Evolutionary conservation across 2,113 vertebrate genomes (phyloP).

Genomic region (Paraplagusia blochii): DNA sequence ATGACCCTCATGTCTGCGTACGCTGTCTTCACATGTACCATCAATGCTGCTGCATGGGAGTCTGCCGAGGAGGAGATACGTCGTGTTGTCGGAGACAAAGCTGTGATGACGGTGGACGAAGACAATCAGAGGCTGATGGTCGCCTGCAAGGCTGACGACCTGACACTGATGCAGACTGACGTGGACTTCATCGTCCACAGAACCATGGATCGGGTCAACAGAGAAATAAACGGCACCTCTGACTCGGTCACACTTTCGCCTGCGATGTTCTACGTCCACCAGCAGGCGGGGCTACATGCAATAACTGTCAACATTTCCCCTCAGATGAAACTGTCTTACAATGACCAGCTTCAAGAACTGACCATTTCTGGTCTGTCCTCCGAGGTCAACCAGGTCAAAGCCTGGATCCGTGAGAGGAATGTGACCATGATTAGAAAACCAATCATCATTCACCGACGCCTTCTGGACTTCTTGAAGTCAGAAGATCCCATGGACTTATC

Average conservation of each 20-base stretch:
- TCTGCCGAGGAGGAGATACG: conserved; percentile 55
- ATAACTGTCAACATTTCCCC: conserved; percentile 49
- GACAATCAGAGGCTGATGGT: conserved; percentile 60
- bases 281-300: conserved; percentile 60
- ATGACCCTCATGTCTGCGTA: conserved; percentile 67
- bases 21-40: conserved; percentile 34
- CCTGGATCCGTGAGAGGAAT: conserved; percentile 71
- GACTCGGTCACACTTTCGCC: conserved; percentile 58
- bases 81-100: conserved; percentile 30
- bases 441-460: conserved; percentile 41
- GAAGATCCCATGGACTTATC: conserved; percentile 70
- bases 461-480: conserved; percentile 74
- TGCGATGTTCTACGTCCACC: conserved; percentile 69
- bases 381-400: conserved; percentile 75
- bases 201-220: conserved; percentile 46
- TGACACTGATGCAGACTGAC: conserved; percentile 50
- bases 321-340: conserved; percentile 68
- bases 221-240: conserved; percentile 53
- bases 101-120: conserved; percentile 50
- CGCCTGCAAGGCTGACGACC: conserved; percentile 69
- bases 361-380: conserved; percentile 68
- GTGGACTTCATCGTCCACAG: conserved; percentile 60
- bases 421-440: conserved; percentile 50
- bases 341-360: conserved; percentile 54
- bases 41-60: conserved; percentile 67